Evolutionary conservation across 30 jellyfish, hydroid and myxozoan species (phyloP).

Genomic region (Cassiopea andromeda): DNA sequence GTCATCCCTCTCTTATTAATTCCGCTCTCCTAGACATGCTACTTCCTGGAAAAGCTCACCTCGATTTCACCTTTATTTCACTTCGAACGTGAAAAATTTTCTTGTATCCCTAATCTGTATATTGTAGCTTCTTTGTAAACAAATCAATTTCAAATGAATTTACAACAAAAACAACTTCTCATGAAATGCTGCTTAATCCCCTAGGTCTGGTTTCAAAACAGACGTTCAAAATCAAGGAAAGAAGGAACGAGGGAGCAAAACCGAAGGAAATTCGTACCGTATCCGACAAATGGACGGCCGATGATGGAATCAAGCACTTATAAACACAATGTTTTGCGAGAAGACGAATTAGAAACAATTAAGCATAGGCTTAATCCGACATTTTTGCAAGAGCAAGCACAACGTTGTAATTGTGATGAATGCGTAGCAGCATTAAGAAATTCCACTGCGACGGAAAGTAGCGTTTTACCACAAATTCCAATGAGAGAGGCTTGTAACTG

Average conservation of each 20-base stretch:
- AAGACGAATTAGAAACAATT: neutral
- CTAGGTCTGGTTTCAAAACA: constrained; percentile 70
- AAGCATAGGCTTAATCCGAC: neutral
- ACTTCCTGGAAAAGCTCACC: no score
- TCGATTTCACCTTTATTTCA: no score
- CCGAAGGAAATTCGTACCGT: constrained; percentile 22
- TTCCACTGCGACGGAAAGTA: neutral
- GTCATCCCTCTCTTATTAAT: no score
- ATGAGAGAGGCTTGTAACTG: constrained; percentile 21
- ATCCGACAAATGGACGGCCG: neutral
- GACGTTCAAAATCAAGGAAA: constrained; percentile 64
- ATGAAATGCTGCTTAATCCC: neutral
- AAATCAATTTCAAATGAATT: no score
- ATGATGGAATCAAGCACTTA: neutral
- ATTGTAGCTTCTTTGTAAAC: no score
- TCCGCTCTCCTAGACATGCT: no score
- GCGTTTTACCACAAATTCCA: neutral
- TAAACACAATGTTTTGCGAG: neutral
- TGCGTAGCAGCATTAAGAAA: neutral
- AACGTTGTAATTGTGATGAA: constrained; percentile 31
- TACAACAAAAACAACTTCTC: neutral
- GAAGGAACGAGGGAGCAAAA: constrained; percentile 40
- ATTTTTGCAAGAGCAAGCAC: neutral
- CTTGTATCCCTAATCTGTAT: no score
- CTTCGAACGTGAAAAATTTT: no score